These are phyloP conservation scores for Cactoblastis cactorum DNA, from an alignment of 2,888 invertebrate species.

Conservation along the genomic window DNA sequence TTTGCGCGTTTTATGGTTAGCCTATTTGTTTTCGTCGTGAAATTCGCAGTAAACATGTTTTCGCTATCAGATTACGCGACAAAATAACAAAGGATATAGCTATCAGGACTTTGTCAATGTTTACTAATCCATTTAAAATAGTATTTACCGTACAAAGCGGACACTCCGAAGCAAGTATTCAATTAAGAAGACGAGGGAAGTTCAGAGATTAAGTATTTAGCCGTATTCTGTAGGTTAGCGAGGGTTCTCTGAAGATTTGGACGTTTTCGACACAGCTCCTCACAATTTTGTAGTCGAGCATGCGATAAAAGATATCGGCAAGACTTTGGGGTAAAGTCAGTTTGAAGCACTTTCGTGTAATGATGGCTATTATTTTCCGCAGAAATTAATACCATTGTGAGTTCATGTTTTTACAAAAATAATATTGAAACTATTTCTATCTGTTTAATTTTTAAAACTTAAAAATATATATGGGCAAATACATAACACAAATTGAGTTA, in stretches of 20 bases:
- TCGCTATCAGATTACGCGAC: not conserved
- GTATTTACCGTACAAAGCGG: not conserved
- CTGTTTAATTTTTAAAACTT: too few species aligned
- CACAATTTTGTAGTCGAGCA: not conserved
- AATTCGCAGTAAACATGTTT: slow-evolving; percentile 3
- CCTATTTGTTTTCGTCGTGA: slow-evolving; percentile 37
- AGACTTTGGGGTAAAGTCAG: too few species aligned
- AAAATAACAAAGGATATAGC: not conserved
- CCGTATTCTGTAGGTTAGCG: not conserved
- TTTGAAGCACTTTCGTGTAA: too few species aligned
- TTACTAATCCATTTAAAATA: not conserved
- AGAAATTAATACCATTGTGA: too few species aligned
- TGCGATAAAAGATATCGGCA: not conserved
- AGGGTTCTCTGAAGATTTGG: not conserved
- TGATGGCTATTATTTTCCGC: too few species aligned
- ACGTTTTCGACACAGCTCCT: not conserved
- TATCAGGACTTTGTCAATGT: not conserved
- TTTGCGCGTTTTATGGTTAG: slow-evolving; percentile 39
- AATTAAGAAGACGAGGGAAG: slow-evolving; percentile 7
- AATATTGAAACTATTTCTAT: too few species aligned
- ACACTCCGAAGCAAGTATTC: slow-evolving; percentile 4
- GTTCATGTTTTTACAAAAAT: too few species aligned
- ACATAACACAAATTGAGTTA: too few species aligned
- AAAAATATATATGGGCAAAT: too few species aligned
- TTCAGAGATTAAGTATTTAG: slow-evolving; percentile 6